These are phyloP conservation scores for Imbricaverruca yamaguchii DNA, from an alignment of 2,888 invertebrate genomes.

Conservation along the genomic window DNA sequence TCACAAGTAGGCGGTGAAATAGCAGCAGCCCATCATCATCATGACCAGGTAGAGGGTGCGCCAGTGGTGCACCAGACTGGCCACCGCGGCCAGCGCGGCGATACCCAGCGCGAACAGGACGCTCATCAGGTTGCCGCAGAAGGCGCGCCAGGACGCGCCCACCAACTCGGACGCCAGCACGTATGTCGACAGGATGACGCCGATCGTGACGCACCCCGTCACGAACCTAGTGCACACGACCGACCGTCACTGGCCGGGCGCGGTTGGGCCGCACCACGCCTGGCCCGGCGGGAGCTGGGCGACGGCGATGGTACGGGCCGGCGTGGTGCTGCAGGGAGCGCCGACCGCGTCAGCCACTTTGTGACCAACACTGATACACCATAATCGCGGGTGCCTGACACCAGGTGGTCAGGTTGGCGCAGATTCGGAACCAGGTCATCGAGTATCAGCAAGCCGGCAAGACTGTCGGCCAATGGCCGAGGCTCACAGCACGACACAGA, in stretches of 20 bases:
- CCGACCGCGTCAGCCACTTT: too few relatives aligned
- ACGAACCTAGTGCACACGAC: not conserved
- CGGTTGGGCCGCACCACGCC: not conserved
- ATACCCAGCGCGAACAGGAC: conserved; percentile 70
- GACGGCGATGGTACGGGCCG: too few relatives aligned
- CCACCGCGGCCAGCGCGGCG: conserved; percentile 62
- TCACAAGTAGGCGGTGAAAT: conserved; percentile 58
- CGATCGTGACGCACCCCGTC: not conserved
- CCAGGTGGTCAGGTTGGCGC: too few relatives aligned
- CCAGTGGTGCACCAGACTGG: conserved; percentile 63
- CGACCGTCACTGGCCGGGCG: not conserved
- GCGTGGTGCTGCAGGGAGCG: too few relatives aligned
- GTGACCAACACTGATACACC: too few relatives aligned
- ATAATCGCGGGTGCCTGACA: too few relatives aligned
- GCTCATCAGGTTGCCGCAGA: conserved; percentile 64
- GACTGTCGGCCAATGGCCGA: too few relatives aligned
- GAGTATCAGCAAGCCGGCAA: too few relatives aligned
- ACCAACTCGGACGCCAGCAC: conserved; percentile 2
- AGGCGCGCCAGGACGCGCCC: not conserved
- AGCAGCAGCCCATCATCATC: conserved; percentile 61
- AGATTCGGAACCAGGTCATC: too few relatives aligned
- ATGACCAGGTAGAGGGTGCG: conserved; percentile 62
- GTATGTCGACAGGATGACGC: not conserved
- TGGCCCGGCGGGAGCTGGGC: too few relatives aligned
- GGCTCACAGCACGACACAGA: too few relatives aligned